A percentile compares a stretch with the other conserved stretches of the same genome.
Evolutionary conservation across 2,797 vertebrate genomes (phyloP).

Genomic region (Neomorphus geoffroyi): DNA sequence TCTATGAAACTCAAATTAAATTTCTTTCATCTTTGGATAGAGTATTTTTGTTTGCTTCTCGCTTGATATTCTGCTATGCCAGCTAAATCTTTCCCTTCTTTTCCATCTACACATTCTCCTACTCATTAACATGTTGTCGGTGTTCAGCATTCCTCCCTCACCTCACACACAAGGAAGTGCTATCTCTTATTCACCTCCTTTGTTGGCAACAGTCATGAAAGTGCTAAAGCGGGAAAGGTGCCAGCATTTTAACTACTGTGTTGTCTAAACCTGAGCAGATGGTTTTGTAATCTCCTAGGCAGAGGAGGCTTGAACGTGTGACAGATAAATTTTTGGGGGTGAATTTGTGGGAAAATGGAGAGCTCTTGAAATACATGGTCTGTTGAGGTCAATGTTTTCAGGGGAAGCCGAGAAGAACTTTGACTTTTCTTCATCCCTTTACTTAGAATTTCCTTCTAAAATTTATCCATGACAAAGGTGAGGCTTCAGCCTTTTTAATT

Average conservation of each 20-base stretch:
- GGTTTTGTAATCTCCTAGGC: slow-evolving; percentile 38
- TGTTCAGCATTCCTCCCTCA: slow-evolving; percentile 36
- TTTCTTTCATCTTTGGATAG: background rate
- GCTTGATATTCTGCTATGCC: background rate
- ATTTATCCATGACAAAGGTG: background rate
- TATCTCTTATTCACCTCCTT: slow-evolving; percentile 27
- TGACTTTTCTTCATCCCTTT: background rate
- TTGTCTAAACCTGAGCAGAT: slow-evolving; percentile 64
- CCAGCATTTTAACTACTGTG: slow-evolving; percentile 54
- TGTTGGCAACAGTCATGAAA: slow-evolving; percentile 26
- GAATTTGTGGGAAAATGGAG: background rate
- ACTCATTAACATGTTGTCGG: slow-evolving; percentile 15
- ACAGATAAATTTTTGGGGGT: slow-evolving; percentile 8
- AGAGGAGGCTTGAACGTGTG: background rate
- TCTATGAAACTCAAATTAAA: background rate
- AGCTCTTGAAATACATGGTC: background rate
- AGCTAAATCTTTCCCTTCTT: background rate
- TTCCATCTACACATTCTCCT: slow-evolving; percentile 42
- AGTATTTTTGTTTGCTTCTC: background rate
- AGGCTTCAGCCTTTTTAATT: background rate
- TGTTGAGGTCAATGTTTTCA: background rate
- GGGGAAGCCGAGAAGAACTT: background rate
- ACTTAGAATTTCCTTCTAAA: background rate
- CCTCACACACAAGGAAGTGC: slow-evolving; percentile 46
- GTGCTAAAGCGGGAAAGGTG: slow-evolving; percentile 20